Base-by-base conservation (phyloP, 37 sponge, comb jelly and placozoan genomes). In the Halichondria panicea region DNA sequence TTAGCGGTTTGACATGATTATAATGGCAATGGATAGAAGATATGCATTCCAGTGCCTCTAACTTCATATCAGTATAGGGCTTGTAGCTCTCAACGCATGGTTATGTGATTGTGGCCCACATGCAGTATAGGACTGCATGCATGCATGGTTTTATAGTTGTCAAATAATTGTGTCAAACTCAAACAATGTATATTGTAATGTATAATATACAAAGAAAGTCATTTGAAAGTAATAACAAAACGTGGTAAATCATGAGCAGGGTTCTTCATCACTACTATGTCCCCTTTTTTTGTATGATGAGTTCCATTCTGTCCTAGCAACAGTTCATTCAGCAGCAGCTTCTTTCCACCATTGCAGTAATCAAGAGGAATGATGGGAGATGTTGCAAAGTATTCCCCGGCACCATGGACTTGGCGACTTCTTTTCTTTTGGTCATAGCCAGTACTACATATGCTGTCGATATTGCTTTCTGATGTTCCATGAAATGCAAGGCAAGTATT, bases 321-420 rank as follows among this genome's bases (percentile, higher is more conserved):
- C n/a, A 92, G 68, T 40, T 92, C 93, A 70, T 84, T 84, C 35
- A 92, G 60, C 58, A 92, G 56, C 86, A 92, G 69, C 81, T 84
- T 88, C 46, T 88, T 92, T 1, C 89, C 93, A n/a, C 78, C 70
- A 35, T 31, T 60, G 35, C 89, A 88, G 71, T 84, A 92, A 0
- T 64, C 25, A 44, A 85, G 21, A 21, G 93, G 59, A 0, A 42
- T 81, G 22, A 55, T 68, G 28, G 93, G 89, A 63, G 67, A 76
- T 0, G 78, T 78, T 22, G 89, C 85, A 79, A 92, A 92, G 55
- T 92, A 92, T 52, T 92, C 93, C 30, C 93, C 93, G 15, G 85
- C 55, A 37, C 93, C 93, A 71, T 80, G 70, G 2, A 82, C 79
- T 39, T 92, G 93, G 7, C 93, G 88, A n/a, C n/a, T n/a, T 46